phyloP scores from a whole-genome alignment of 1,140 invertebrate species.

The Elysia chlorotica region DNA sequence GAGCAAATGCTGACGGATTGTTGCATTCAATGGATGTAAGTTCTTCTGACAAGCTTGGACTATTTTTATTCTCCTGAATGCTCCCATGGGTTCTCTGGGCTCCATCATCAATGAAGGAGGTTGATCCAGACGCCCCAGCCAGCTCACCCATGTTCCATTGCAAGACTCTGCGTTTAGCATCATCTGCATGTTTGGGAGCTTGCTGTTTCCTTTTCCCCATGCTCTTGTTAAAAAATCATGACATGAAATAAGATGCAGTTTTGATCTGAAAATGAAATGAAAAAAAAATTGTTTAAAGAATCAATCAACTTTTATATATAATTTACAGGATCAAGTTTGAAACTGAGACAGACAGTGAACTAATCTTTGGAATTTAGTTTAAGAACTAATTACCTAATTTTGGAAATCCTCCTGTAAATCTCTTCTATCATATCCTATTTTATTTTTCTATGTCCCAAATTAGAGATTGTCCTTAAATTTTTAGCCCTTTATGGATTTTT shows the following conservation, averaged over 20 bases:
- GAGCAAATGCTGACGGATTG: conserved; percentile 3
- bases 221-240: not conserved
- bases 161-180: conserved; percentile 40
- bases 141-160: conserved; percentile 52
- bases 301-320: too few species aligned
- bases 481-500: too few species aligned
- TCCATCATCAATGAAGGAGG: conserved; percentile 32
- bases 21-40: not conserved
- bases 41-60: not conserved
- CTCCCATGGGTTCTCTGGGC: conserved; percentile 25
- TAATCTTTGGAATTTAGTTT: too few species aligned
- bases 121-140: conserved; percentile 18
- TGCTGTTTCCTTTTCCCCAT: conserved; percentile 54
- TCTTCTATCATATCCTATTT: too few species aligned
- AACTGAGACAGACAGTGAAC: too few species aligned
- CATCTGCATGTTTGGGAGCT: conserved; percentile 36
- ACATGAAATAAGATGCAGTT: not conserved
- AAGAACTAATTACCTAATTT: too few species aligned
- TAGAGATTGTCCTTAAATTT: too few species aligned
- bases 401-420: too few species aligned
- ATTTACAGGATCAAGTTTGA: too few species aligned
- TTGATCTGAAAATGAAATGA: too few species aligned
- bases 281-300: too few species aligned
- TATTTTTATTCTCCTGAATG: conserved; percentile 22
- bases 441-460: too few species aligned